Conservation (phyloP, 2,797 vertebrate species). For the Danio choprae region DNA sequence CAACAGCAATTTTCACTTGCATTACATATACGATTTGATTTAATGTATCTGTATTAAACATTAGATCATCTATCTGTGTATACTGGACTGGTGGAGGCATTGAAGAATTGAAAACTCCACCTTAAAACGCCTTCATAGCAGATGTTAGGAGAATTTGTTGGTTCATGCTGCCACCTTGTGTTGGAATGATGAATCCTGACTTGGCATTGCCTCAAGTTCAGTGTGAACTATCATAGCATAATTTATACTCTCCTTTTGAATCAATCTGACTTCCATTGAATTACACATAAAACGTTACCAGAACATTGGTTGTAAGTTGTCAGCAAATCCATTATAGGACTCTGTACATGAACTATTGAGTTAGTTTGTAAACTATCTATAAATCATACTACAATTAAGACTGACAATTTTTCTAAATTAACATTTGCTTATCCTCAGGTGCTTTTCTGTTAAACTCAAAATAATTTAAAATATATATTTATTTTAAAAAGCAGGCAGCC, state of each 20-base stretch:
- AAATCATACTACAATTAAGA: constrained; percentile 8
- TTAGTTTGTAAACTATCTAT: neutral
- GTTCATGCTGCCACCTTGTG: constrained; percentile 61
- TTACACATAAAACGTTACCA: constrained; percentile 16
- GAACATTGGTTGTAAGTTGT: constrained; percentile 18
- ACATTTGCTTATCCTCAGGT: too few species aligned
- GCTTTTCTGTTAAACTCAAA: too few species aligned
- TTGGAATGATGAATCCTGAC: constrained; percentile 15
- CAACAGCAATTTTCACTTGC: too few species aligned
- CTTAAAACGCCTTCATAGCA: neutral
- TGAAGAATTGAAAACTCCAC: neutral
- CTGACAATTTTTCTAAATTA: too few species aligned
- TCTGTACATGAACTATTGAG: neutral
- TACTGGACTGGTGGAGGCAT: neutral
- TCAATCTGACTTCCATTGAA: constrained; percentile 13
- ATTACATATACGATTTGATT: too few species aligned
- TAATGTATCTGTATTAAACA: neutral
- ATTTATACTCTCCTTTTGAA: constrained; percentile 35
- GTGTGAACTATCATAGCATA: neutral
- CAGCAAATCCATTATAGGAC: neutral
- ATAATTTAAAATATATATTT: too few species aligned
- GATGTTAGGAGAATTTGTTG: neutral
- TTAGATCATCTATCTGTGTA: neutral
- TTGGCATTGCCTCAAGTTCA: constrained; percentile 25
- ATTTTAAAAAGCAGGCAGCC: too few species aligned